A percentile compares a stretch with the other conserved stretches of the same genome.
Conservation (phyloP, 1,140 invertebrate species). For the Reticulitermes speratus region DNA sequence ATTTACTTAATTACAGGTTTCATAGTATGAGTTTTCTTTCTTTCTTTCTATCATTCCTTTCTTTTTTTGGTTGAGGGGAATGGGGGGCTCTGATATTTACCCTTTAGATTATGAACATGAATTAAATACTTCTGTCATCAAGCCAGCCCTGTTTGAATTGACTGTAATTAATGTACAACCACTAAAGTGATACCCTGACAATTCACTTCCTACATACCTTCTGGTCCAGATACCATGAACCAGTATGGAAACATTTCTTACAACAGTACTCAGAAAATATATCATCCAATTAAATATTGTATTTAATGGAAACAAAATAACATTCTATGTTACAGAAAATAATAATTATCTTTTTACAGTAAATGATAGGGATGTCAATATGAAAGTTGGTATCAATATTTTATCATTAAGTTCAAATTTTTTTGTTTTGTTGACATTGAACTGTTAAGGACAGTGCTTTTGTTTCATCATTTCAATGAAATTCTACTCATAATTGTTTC, state of each 20-base stretch:
- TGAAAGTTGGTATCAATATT: neutral
- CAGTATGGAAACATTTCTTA: neutral
- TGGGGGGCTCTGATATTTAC: no score
- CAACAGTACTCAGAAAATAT: neutral
- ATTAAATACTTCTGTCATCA: neutral
- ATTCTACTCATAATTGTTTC: no score
- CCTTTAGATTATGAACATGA: no score
- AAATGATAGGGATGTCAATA: neutral
- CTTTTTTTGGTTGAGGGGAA: no score
- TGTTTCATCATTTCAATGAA: neutral
- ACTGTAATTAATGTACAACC: neutral
- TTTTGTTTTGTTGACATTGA: neutral
- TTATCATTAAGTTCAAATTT: neutral
- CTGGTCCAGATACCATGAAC: neutral
- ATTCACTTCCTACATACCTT: neutral
- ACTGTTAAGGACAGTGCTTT: neutral
- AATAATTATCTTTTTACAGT: neutral
- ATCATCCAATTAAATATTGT: neutral
- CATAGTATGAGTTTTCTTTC: no score
- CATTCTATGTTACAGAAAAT: neutral
- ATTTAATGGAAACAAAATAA: neutral
- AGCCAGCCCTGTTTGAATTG: neutral
- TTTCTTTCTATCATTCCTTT: no score
- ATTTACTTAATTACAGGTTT: no score
- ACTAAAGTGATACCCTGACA: neutral